Base-by-base conservation (phyloP, 2,113 vertebrate genomes). In the rat (Rattus norvegicus) region DNA sequence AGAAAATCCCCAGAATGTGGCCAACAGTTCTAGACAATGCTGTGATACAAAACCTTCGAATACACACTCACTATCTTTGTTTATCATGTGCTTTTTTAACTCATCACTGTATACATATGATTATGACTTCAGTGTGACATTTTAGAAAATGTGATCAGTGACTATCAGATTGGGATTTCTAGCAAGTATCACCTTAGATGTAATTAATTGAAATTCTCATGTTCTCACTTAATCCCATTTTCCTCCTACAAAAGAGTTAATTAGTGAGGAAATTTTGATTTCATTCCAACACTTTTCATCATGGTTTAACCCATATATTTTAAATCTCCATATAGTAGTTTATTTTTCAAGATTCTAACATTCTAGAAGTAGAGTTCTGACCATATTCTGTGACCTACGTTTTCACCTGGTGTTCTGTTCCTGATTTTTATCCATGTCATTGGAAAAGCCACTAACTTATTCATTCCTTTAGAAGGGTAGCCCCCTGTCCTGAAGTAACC, bases 311-410 rank as follows among this genome's bases (percentile, higher is more conserved):
- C 7, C 11, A 17, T 20, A 13, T 72, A 3, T 24, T 63, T 80
- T 80, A 70, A 59, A 59, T 79, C 16, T 14, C 19, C 26, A 70
- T 36, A 26, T 8, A 43, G 20, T 63, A 77, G 36, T 81, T 81
- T 92, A 76, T 90, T 94, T 94, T 92, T 28, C 14, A 61, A 75
- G n/a, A 69, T 92, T 76, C 90, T 17, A 95, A 63, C 30, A 52
- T 80, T 80, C 36, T 65, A 56, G 70, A 79, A 84, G 10, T 84
- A 33, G 49, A 90, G 43, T 79, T 17, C n/a, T 81, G 59, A 87
- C 4, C 4, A 5, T 63, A 20, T 80, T 89, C 54, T 80, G 12
- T 89, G 65, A 80, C 63, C 92, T 49, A n/a, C 9, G 75, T 89
- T 92, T 67, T 69, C 24, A 69, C 39, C 47, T 49, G 10, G 63